Base-by-base conservation (phyloP, 2,888 invertebrate species). In the Schrankia costaestrigalis region DNA sequence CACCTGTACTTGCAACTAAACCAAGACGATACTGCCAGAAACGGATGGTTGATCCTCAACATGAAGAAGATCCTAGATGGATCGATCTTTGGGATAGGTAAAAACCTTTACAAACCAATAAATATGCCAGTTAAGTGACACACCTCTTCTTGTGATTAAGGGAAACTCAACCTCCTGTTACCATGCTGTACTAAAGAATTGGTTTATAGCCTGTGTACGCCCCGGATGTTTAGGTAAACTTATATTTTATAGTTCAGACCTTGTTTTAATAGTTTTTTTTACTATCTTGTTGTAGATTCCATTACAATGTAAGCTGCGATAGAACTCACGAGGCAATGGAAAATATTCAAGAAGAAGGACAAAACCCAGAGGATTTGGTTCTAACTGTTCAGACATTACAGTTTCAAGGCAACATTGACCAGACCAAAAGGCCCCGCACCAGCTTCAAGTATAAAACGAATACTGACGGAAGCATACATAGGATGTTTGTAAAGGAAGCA, bases 401-500 rank as follows among this genome's bases (percentile, higher is more conserved):
- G 46, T 87, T 86, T 37, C 69, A 73, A 49, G 86, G 86, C 1
- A 63, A 74, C 9, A 43, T 61, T 1, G 64, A 74, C 11, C 66
- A 72, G 35, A 56, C 50, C 1, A 78, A 70, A 43, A 70, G 71
- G 45, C 70, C 69, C 1, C 63, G 77, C 25, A 77, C 79, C 3
- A 74, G 78, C 41, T 86, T 85, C 29, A 86, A 86, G 57, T 87
- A 78, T 44, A 84, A 78, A 61, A 69, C 65, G 3, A 44, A 63
- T 4, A 55, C 61, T 0, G 62, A 66, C 32, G 61, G 59, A 5
- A 71, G 60, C 25, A 71, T 65, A 41, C 86, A 87, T 32, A 63
- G 87, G 50, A 83, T 87, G 84, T 86, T 87, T 42, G 74, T 86
- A 0, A 85, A 82, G 46, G 71, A 86, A 69, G 46, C 63, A 4